These are phyloP conservation scores for Heliconius charithonia DNA, from an alignment of 2,888 invertebrate genomes.

Conservation along the genomic window DNA sequence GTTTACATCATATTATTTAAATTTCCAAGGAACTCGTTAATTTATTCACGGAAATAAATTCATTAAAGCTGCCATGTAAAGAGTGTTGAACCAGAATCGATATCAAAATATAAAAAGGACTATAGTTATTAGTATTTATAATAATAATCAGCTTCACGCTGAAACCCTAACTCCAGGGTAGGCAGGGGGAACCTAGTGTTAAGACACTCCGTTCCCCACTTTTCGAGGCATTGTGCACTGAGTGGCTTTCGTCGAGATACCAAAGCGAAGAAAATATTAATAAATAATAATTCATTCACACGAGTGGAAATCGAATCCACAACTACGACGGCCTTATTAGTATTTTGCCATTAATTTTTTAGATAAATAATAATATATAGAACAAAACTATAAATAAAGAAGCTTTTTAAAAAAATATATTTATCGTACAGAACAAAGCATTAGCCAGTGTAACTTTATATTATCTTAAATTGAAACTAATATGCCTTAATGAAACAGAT, in stretches of 20 bases:
- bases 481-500: conserved; percentile 16
- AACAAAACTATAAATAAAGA: neutral
- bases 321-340: too few relatives aligned
- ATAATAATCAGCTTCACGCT: neutral
- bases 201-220: too few relatives aligned
- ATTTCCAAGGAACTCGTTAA: conserved; percentile 4
- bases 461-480: conserved; percentile 20
- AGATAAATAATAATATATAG: neutral
- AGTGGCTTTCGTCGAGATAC: too few relatives aligned
- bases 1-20: conserved; percentile 1
- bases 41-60: conserved; percentile 5
- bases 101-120: neutral
- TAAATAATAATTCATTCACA: too few relatives aligned
- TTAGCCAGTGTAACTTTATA: conserved; percentile 2
- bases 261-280: too few relatives aligned
- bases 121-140: neutral
- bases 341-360: neutral
- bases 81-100: neutral
- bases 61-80: neutral
- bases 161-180: too few relatives aligned
- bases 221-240: too few relatives aligned
- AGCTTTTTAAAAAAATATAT: neutral
- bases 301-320: too few relatives aligned
- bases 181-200: too few relatives aligned
- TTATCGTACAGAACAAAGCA: neutral